Conservation (phyloP, 2,888 invertebrate genomes). For the Cryptocephalus moraei region DNA sequence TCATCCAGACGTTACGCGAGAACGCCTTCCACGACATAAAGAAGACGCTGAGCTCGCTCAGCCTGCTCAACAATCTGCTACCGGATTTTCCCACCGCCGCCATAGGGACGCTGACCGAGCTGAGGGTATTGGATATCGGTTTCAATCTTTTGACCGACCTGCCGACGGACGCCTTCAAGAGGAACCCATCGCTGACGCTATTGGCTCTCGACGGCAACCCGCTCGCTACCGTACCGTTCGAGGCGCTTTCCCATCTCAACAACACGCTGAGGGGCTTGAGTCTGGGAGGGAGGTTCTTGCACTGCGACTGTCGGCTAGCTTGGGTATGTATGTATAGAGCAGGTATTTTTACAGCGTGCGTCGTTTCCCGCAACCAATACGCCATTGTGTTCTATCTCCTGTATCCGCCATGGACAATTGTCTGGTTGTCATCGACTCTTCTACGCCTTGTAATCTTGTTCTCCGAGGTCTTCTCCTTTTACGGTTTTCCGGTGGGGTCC, state of each 20-base stretch:
- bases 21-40: constrained; percentile 72
- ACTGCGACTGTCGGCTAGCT: constrained; percentile 77
- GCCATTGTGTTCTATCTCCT: no score
- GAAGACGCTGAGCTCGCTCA: constrained; percentile 76
- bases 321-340: constrained; percentile 55
- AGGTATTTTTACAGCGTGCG: no score
- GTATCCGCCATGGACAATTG: no score
- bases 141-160: constrained; percentile 80
- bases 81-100: constrained; percentile 80
- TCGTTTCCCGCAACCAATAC: no score
- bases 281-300: constrained; percentile 76
- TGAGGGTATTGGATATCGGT: constrained; percentile 83
- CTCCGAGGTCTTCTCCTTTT: no score
- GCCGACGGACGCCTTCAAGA: constrained; percentile 68
- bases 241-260: constrained; percentile 69
- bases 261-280: constrained; percentile 76
- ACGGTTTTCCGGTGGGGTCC: no score
- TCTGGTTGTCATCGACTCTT: no score
- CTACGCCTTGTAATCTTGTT: no score
- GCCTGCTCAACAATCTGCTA: constrained; percentile 78
- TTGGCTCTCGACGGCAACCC: constrained; percentile 88
- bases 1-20: constrained; percentile 66
- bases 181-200: constrained; percentile 75
- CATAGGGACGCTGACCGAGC: constrained; percentile 63
- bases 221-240: constrained; percentile 69